A percentile compares a stretch with the other conserved stretches of the same genome.
Conservation (phyloP, 2,888 invertebrate species). For the Oxystoma pomonae region DNA sequence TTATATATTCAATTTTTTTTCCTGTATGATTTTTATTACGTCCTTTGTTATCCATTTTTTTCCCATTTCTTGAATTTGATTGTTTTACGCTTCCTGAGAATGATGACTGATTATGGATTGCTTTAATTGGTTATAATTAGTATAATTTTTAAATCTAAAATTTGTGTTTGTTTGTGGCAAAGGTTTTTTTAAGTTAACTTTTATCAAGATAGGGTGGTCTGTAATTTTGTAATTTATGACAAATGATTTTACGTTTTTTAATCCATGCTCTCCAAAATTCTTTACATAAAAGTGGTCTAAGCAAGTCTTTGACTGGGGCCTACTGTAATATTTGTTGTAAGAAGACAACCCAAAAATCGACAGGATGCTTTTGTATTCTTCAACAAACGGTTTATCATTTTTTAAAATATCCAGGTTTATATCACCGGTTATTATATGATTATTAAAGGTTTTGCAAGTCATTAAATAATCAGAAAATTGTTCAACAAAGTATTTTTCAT, state of each 20-base stretch:
- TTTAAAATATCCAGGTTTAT: not conserved
- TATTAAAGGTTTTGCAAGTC: not conserved
- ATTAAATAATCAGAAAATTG: not conserved
- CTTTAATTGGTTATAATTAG: not conserved
- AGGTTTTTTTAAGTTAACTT: not conserved
- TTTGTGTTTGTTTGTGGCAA: not conserved
- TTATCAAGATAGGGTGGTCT: conserved; percentile 1
- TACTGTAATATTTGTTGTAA: conserved; percentile 1
- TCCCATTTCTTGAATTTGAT: not conserved
- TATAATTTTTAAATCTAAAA: not conserved
- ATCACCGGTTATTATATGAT: not conserved
- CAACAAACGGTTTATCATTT: not conserved
- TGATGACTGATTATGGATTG: not conserved
- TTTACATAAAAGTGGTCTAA: conserved; percentile 3
- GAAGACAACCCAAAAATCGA: not conserved
- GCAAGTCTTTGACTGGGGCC: conserved; percentile 1
- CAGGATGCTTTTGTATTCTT: not conserved
- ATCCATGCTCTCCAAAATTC: not conserved
- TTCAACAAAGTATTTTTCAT: no score
- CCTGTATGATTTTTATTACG: not conserved
- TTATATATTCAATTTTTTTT: not conserved
- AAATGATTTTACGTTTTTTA: not conserved
- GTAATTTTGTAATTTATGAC: conserved; percentile 3
- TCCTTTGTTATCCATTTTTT: conserved; percentile 4
- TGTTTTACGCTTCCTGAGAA: not conserved